Conservation (phyloP, 2,888 invertebrate species). For the Mallateleia sp. region DNA sequence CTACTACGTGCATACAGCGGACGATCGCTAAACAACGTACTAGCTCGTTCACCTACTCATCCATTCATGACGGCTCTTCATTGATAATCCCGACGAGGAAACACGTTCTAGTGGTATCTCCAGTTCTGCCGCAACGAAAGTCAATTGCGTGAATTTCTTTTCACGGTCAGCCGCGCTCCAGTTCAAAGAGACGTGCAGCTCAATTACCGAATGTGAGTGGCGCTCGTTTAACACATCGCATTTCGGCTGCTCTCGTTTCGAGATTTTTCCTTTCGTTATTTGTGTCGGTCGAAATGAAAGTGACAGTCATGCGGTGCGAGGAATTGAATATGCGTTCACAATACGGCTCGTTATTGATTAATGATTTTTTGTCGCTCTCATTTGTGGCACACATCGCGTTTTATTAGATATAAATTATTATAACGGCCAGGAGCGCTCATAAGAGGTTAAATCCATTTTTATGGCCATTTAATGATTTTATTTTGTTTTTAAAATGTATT, state of each 20-base stretch:
- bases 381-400: conserved; percentile 10
- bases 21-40: conserved; percentile 36
- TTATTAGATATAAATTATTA: conserved; percentile 39
- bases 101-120: conserved; percentile 45
- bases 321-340: conserved; percentile 4
- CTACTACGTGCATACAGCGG: conserved; percentile 55
- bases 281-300: conserved; percentile 55
- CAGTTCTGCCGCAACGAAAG: conserved; percentile 46
- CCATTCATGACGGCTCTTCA: conserved; percentile 76
- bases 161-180: conserved; percentile 49
- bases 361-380: conserved; percentile 22
- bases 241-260: conserved; percentile 47
- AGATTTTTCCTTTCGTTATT: conserved; percentile 61
- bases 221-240: conserved; percentile 9
- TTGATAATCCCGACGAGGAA: conserved; percentile 68
- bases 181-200: not conserved
- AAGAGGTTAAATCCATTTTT: conserved; percentile 22
- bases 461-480: conserved; percentile 30
- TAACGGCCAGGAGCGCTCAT: conserved; percentile 1
- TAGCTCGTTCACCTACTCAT: conserved; percentile 63
- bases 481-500: conserved; percentile 28
- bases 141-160: conserved; percentile 45
- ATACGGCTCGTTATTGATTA: conserved; percentile 30
- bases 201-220: conserved; percentile 38
- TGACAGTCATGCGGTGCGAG: conserved; percentile 45